phyloP scores from a whole-genome alignment of 2,888 invertebrate species.

The Geophilus truncorum region DNA sequence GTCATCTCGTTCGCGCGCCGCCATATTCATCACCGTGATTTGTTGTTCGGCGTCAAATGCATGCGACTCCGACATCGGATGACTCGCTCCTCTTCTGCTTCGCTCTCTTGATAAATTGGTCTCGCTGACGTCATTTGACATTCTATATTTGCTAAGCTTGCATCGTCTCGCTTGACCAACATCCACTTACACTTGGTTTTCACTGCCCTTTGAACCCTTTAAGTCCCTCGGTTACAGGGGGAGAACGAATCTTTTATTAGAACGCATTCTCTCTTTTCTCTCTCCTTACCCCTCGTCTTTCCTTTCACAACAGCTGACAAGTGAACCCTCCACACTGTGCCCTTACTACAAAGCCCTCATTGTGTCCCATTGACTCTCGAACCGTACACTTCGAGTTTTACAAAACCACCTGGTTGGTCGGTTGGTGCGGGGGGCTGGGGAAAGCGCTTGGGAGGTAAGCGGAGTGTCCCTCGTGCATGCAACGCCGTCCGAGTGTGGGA shows the following conservation, averaged over 20 bases:
- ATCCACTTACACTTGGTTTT: neutral
- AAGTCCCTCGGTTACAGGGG: neutral
- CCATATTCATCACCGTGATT: constrained; percentile 19
- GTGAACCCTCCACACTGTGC: neutral
- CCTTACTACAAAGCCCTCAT: neutral
- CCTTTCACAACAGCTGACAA: constrained; percentile 8
- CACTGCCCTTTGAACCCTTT: constrained; percentile 17
- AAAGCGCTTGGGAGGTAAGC: neutral
- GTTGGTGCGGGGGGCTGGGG: too few species aligned
- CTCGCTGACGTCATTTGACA: constrained; percentile 12
- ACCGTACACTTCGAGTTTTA: neutral
- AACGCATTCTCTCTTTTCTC: neutral
- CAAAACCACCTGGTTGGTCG: constrained; percentile 7
- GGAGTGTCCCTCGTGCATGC: neutral
- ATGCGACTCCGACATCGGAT: constrained; percentile 3
- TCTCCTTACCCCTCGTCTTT: neutral
- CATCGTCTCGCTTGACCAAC: constrained; percentile 18
- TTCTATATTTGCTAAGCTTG: constrained; percentile 17
- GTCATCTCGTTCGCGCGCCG: constrained; percentile 15
- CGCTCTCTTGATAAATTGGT: neutral
- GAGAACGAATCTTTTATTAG: constrained; percentile 18
- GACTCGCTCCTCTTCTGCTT: neutral
- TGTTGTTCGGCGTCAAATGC: neutral
- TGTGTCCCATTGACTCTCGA: constrained; percentile 17
- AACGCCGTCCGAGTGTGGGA: neutral